Evolutionary conservation across 2,113 vertebrate species (phyloP).

Genomic region (Coreoperca whiteheadi): DNA sequence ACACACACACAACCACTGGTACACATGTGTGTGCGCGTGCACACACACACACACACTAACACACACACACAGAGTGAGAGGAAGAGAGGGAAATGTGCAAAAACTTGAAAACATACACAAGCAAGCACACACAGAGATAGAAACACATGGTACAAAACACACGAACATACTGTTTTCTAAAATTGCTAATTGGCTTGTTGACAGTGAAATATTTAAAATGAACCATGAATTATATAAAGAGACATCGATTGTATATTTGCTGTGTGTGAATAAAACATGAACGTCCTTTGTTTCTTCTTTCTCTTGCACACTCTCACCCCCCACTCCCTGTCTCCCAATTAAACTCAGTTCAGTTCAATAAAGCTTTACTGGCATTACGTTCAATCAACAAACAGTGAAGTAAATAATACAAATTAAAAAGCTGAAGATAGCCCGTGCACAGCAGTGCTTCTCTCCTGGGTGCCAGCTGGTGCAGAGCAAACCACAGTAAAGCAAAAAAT

Average conservation of each 20-base stretch:
- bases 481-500: no score
- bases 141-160: neutral
- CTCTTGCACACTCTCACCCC: neutral
- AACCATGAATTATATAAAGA: conserved; percentile 70
- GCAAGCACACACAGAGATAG: neutral
- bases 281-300: conserved; percentile 12
- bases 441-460: no score
- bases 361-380: neutral
- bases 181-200: conserved; percentile 72
- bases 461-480: no score
- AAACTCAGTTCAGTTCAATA: conserved; percentile 3
- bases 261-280: conserved; percentile 72
- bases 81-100: neutral
- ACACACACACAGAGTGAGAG: neutral
- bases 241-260: conserved; percentile 76
- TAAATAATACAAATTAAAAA: neutral
- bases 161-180: neutral
- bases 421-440: no score
- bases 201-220: conserved; percentile 76
- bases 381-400: neutral
- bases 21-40: no score
- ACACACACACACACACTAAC: neutral
- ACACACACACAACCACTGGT: no score
- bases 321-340: neutral
- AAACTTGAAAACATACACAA: neutral